These are phyloP conservation scores for Drosophila kanapiae DNA, from an alignment of 1,140 invertebrate genomes.

Conservation along the genomic window DNA sequence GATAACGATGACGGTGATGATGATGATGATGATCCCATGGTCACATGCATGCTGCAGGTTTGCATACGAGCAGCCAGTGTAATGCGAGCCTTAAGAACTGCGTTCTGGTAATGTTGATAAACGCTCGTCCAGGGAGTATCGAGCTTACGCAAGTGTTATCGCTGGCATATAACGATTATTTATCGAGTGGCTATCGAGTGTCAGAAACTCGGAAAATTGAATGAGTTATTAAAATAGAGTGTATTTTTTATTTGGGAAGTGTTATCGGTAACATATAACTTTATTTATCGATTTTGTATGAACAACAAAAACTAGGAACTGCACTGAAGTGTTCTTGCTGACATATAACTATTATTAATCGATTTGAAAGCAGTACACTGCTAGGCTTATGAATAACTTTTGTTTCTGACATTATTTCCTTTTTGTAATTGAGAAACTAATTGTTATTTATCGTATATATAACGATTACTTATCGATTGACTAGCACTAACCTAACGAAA, in stretches of 20 bases:
- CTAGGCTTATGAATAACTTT: too few species aligned
- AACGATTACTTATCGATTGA: slow-evolving; percentile 27
- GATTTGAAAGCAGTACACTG: neutral
- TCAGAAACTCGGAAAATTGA: neutral
- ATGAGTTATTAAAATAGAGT: neutral
- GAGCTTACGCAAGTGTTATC: slow-evolving; percentile 21
- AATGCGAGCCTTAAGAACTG: slow-evolving; percentile 31
- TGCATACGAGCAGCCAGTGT: slow-evolving; percentile 22
- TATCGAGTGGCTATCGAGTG: slow-evolving; percentile 14
- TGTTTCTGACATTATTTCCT: too few species aligned
- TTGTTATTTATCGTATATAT: too few species aligned
- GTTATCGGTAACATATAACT: too few species aligned
- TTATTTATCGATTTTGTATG: neutral
- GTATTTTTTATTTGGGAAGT: neutral
- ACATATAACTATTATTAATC: neutral
- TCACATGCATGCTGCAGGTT: slow-evolving; percentile 26
- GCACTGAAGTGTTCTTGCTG: neutral
- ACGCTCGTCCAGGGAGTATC: neutral
- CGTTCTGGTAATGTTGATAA: slow-evolving; percentile 31
- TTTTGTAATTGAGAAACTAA: too few species aligned
- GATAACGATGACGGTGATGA: neutral
- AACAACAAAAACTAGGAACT: neutral
- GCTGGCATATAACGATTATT: slow-evolving; percentile 27
- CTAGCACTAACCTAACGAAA: neutral
- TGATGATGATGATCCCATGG: slow-evolving; percentile 15